Percentiles rank a stretch among this genome's conserved stretches.
Evolutionary conservation across 1,140 invertebrate genomes (phyloP).

Genomic region (Ptiloglossa arizonensis): DNA sequence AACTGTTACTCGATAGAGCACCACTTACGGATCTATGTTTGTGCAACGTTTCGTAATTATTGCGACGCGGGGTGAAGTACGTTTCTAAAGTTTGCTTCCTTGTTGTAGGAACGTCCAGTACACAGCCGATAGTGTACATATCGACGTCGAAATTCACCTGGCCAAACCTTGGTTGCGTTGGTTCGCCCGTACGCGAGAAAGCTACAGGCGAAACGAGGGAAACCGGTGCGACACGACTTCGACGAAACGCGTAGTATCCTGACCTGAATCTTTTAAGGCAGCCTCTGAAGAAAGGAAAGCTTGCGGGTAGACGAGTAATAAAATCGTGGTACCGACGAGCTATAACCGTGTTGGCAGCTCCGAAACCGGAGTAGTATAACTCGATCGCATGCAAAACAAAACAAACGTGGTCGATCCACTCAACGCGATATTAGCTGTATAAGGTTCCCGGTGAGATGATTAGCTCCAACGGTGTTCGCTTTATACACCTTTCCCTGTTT

Average conservation of each 20-base stretch:
- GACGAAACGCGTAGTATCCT: background rate
- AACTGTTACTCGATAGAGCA: no score
- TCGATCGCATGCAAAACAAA: background rate
- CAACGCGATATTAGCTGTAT: background rate
- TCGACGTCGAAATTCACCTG: no score
- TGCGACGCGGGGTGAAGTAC: no score
- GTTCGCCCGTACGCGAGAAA: background rate
- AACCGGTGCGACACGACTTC: background rate
- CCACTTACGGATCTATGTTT: no score
- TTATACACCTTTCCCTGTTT: no score
- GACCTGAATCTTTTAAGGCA: constrained; percentile 21
- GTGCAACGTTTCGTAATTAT: no score
- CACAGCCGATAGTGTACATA: no score
- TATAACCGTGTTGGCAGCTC: background rate
- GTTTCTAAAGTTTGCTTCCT: no score
- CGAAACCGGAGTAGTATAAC: background rate
- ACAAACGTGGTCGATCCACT: constrained; percentile 2
- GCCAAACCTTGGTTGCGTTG: no score
- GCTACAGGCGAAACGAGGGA: background rate
- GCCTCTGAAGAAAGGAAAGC: background rate
- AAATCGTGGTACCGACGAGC: background rate
- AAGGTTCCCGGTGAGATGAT: no score
- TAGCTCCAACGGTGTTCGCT: no score
- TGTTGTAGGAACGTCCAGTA: no score
- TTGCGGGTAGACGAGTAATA: background rate